These are phyloP conservation scores for Xiphophorus hellerii DNA, from an alignment of 2,113 vertebrate genomes.

Conservation along the genomic window DNA sequence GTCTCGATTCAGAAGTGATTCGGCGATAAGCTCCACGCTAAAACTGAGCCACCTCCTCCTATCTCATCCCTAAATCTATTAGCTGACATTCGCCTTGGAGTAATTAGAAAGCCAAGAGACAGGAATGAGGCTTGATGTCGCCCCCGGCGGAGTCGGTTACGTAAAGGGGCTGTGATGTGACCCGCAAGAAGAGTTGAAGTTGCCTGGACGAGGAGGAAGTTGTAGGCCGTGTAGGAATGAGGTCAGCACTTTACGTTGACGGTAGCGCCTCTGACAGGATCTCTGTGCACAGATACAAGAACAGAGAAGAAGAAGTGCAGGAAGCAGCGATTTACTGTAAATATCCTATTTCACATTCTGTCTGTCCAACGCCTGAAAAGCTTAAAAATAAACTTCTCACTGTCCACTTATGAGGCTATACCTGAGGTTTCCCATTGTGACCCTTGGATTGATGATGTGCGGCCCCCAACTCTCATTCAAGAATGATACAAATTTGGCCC, in stretches of 20 bases:
- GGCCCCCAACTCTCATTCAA: too few species aligned
- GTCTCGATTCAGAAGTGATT: conserved; percentile 37
- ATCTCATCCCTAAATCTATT: conserved; percentile 28
- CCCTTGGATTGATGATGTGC: too few species aligned
- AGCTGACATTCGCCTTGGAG: conserved; percentile 33
- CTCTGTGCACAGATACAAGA: background rate
- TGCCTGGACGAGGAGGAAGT: conserved; percentile 1
- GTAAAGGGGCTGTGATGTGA: conserved; percentile 51
- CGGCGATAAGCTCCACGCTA: conserved; percentile 40
- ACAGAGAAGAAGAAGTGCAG: background rate
- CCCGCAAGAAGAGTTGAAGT: conserved; percentile 17
- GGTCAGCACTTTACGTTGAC: conserved; percentile 7
- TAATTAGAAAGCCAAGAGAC: conserved; percentile 27
- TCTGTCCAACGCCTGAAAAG: too few species aligned
- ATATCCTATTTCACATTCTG: background rate
- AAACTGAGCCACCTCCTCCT: conserved; percentile 22
- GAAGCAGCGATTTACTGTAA: background rate
- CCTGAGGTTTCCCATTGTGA: too few species aligned
- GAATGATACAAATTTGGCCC: too few species aligned
- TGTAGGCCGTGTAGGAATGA: conserved; percentile 13
- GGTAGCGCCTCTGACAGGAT: background rate
- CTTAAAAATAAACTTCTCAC: too few species aligned
- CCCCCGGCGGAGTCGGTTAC: conserved; percentile 35
- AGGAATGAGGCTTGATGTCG: conserved; percentile 21
- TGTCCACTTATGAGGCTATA: too few species aligned